Percentiles rank a stretch among this genome's conserved stretches.
Evolutionary conservation across 1,140 invertebrate species (phyloP).

Genomic region (Euwallacea similis): DNA sequence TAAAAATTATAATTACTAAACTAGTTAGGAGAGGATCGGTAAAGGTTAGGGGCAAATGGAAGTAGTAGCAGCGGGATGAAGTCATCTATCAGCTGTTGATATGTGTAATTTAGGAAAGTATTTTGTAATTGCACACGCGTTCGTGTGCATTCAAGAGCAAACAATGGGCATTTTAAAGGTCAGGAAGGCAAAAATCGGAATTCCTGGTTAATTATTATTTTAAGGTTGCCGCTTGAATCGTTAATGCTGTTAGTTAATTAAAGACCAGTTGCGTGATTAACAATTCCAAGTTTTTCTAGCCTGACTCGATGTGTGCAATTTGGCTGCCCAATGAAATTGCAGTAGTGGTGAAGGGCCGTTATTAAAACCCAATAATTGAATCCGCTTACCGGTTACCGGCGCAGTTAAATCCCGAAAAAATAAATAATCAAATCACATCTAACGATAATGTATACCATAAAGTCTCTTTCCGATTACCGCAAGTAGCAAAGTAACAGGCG

Average conservation of each 20-base stretch:
- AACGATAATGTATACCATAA: not conserved
- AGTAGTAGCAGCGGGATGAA: conserved; percentile 27
- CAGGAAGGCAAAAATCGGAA: not conserved
- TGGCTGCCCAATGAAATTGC: too few species aligned
- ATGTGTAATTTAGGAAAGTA: conserved; percentile 15
- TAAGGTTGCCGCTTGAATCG: too few species aligned
- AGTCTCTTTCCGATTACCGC: conserved; percentile 5
- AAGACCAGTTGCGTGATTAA: too few species aligned
- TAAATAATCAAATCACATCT: not conserved
- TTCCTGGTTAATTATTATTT: not conserved
- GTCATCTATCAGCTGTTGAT: conserved; percentile 14
- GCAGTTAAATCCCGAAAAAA: not conserved
- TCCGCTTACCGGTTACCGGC: too few species aligned
- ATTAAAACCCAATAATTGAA: too few species aligned
- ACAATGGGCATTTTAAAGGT: not conserved
- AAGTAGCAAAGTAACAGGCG: conserved; percentile 18
- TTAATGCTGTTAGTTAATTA: too few species aligned
- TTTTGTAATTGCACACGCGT: conserved; percentile 2
- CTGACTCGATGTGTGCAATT: too few species aligned
- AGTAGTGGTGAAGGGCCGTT: too few species aligned
- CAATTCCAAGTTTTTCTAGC: too few species aligned
- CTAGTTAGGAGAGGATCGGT: not conserved
- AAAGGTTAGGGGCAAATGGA: conserved; percentile 32
- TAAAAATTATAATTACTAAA: conserved; percentile 36
- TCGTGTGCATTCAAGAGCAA: not conserved